Base-by-base conservation (phyloP, 2,888 invertebrate genomes). In the Hirtodrosophila histrioides region DNA sequence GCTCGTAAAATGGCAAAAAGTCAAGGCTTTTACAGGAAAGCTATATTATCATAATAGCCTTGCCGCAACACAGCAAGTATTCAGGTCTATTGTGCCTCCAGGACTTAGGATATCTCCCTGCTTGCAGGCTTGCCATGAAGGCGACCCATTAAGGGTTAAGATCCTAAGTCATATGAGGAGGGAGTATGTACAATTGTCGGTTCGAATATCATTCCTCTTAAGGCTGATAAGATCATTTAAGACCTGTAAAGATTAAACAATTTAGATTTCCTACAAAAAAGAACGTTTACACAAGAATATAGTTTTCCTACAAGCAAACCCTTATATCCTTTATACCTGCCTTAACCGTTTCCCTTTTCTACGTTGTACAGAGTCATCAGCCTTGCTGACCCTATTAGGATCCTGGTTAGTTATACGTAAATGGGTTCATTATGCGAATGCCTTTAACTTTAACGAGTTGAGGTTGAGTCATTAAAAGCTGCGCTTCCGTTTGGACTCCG, bases 361-460 rank as follows among this genome's bases (percentile, higher is more conserved):
- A 23, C 11, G 43, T 24, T n/a, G 11, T 17, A 36, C 43, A 43
- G 54, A 44, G 72, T 44, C 55, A 53, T 35, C 37, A 40, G 66
- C 48, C 36, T 37, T 12, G 71, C 56, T 74, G 77, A 76, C 76
- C 74, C 69, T 50, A 60, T 75, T 75, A 53, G 45, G 56, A 33
- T 44, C 41, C 49, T 29, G 29, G 51, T 41, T 33, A 31, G 31
- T 31, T 31, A 36, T 36, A 40, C 41, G 39, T 50, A 77, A 88
- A 77, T 71, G 64, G 70, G 86, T 89, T 89, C 78, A 87, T 89
- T 89, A 85, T 71, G 77, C 74, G 76, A 81, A 69, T 69, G 72
- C 78, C 78, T 75, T 80, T 69, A 70, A 72, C 66, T 71, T 76
- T 78, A 88, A 87, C 80, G 84, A 80, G 81, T 75, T 73, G 77